Base-by-base conservation (phyloP, 1,140 invertebrate genomes). In the Danaus melanippus region DNA sequence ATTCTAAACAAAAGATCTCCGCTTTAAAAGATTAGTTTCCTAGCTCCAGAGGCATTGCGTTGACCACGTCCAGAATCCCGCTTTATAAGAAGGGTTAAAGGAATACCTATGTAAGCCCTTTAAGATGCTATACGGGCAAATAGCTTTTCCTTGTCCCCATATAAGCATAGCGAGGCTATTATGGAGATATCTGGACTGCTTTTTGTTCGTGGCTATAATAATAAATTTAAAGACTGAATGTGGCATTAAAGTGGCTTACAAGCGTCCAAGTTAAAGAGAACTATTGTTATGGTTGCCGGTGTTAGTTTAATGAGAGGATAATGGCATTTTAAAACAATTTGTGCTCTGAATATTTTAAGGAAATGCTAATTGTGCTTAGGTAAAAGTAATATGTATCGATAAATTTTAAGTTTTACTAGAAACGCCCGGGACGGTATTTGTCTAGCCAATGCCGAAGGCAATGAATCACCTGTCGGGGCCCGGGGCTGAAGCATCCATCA, bases 41-140 rank as follows among this genome's bases (percentile, higher is more conserved):
- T 46, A 12, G 45, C 12, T 54, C 52, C 15, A 39, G 21, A 9
- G 21, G 11, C 17, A n/a, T 17, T 45, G 11, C 42, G 48, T 50
- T 53, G 48, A 46, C 53, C 53, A 54, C 53, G 48, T 55, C 54
- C 48, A 39, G 49, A 57, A 55, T 53, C 57, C 43, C 57, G 53
- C 46, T 46, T 44, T 60, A 11, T 43, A 39, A 40, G 32, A 47
- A 60, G 49, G 58, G 53, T 55, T 55, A 55, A 49, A 48, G 53
- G 32, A 60, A 47, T 55, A 47, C 49, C 50, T 50, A 42, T 9
- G 48, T 60, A 56, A 60, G 41, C 49, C 59, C 50, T 48, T 55
- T 45, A 44, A 56, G 50, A 49, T 56, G 53, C 50, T 61, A 56
- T 56, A 61, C 42, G 56, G 50, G 49, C 50, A 47, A 53, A 61